Percentiles rank a stretch among this genome's conserved stretches.
These are phyloP conservation scores for Dicrostonyx torquatus DNA, from an alignment of 2,797 vertebrate species.

Conservation along the genomic window DNA sequence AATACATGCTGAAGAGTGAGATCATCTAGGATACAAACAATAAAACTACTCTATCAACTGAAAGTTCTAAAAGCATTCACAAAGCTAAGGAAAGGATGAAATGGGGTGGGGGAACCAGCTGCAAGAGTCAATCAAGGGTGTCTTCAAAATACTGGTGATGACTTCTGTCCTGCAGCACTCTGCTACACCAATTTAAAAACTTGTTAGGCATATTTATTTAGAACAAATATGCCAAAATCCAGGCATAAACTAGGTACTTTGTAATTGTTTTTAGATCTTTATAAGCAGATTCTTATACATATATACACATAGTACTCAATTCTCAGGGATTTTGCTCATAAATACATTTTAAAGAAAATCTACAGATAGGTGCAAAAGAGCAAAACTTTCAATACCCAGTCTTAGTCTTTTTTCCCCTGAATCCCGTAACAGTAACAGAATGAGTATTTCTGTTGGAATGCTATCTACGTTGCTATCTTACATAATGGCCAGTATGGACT, in stretches of 20 bases:
- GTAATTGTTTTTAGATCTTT: background rate
- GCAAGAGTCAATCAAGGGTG: background rate
- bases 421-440: slow-evolving; percentile 27
- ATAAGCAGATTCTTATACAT: background rate
- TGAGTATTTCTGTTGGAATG: background rate
- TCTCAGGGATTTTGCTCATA: slow-evolving; percentile 38
- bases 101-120: background rate
- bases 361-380: background rate
- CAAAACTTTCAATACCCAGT: background rate
- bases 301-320: background rate
- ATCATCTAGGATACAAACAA: background rate
- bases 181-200: slow-evolving; percentile 5
- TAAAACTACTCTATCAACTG: slow-evolving; percentile 11
- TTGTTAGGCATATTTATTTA: background rate
- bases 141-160: background rate
- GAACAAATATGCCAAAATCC: background rate
- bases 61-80: slow-evolving; percentile 54
- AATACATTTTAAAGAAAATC: slow-evolving; percentile 53
- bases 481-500: background rate
- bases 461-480: background rate
- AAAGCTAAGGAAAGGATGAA: background rate
- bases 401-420: slow-evolving; percentile 11
- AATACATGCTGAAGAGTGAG: background rate
- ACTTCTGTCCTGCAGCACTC: background rate
- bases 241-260: background rate